Base-by-base conservation (phyloP, 2,797 vertebrate genomes). In the Dallia pectoralis region DNA sequence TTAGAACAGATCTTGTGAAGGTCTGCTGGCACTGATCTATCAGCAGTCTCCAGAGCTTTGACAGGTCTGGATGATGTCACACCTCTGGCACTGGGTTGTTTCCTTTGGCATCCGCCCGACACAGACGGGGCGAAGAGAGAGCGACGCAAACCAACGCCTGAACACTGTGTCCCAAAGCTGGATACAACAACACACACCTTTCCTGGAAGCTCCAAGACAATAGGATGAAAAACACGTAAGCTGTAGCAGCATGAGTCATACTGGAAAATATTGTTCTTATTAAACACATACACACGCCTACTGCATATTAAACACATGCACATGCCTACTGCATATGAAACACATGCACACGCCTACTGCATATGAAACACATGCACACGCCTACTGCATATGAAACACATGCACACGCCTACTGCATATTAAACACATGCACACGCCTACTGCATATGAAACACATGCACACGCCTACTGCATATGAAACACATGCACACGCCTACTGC, bases 181-280 rank as follows among this genome's bases (percentile, higher is more conserved):
- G 11, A 32, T 44, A 70, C n/a, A 66, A 25, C 74, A 61, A 61
- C 3, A 56, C 36, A 71, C 68, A 77, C 59, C 81, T 87, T 90
- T 72, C 86, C 86, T 76, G 87, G 89, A 91, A 91, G 80, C 7
- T 79, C 63, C 27, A 67, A 80, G 49, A 89, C 82, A 87, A 89
- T 84, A n/a, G 67, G 77, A 44, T 7, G 36, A 76, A 78, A 67
- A 73, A 29, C 77, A 33, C 72, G 6, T 78, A 81, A 83, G 78
- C 36, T 73, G 74, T 67, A 77, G 67, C 56, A 3, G 74, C 76
- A 48, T 87, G 86, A 91, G 83, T 90, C 88, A 88, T 78, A 76
- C 47, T 33, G 48, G 53, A 56, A 56, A 11, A 56, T 22, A 56
- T 22, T n/a, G 25, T 56, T 56, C 9, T 11, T 56, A 22, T 56